Evolutionary conservation across 2,797 vertebrate species (phyloP).

Genomic region (Bryconaethiops microstoma): DNA sequence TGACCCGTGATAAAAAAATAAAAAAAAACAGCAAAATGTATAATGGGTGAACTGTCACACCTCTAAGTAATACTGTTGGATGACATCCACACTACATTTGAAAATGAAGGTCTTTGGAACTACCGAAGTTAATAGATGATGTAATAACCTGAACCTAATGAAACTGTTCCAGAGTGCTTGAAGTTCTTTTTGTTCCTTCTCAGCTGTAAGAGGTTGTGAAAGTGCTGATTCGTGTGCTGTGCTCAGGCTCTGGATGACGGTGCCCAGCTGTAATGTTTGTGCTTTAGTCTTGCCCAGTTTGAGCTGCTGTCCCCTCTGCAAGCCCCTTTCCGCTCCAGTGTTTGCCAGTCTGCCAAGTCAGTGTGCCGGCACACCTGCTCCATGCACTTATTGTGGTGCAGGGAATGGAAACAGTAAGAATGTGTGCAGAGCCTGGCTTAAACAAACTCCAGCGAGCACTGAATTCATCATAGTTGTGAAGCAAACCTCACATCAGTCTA

Average conservation of each 20-base stretch:
- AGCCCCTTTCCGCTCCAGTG: not conserved
- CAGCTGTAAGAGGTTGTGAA: not conserved
- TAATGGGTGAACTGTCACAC: too few relatives aligned
- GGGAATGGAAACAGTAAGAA: conserved; percentile 14
- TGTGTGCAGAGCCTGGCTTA: not conserved
- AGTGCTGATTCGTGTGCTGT: conserved; percentile 20
- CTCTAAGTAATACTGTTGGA: not conserved
- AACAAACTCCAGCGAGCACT: conserved; percentile 19
- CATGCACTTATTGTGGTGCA: conserved; percentile 22
- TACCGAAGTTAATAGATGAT: conserved; percentile 16
- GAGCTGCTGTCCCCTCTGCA: not conserved
- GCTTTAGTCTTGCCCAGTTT: not conserved
- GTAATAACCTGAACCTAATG: conserved; percentile 4
- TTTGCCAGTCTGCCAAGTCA: conserved; percentile 20
- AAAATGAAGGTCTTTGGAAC: not conserved
- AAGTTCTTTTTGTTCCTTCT: not conserved
- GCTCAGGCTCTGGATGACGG: not conserved
- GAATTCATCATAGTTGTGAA: conserved; percentile 38
- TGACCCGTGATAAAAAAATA: too few relatives aligned
- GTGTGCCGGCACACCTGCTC: conserved; percentile 40
- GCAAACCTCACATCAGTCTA: conserved; percentile 26
- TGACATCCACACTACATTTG: not conserved
- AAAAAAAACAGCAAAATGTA: too few relatives aligned
- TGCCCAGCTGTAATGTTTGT: not conserved
- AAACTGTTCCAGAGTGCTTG: not conserved